These are phyloP conservation scores for Mongoloraphidia duomilia DNA, from an alignment of 2,888 invertebrate genomes.

Conservation along the genomic window DNA sequence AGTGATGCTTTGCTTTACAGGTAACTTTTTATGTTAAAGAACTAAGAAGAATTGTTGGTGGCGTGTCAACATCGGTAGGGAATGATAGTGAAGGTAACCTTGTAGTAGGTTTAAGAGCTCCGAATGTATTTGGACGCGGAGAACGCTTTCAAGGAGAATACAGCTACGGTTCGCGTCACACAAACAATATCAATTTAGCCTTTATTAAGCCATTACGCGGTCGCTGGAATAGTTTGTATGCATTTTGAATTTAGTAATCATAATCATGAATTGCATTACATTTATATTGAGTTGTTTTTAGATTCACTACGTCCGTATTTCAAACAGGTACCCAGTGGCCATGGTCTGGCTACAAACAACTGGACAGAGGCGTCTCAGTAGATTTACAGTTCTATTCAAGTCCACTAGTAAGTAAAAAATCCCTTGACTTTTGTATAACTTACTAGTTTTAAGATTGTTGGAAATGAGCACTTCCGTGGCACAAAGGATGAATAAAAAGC, in stretches of 20 bases:
- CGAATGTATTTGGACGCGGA: constrained; percentile 78
- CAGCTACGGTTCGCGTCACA: constrained; percentile 69
- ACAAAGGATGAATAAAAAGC: too few relatives aligned
- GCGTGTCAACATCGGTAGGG: constrained; percentile 74
- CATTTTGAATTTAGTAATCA: constrained; percentile 13
- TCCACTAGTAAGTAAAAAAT: constrained; percentile 29
- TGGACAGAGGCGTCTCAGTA: constrained; percentile 61
- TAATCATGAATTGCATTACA: neutral
- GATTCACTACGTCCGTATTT: constrained; percentile 57
- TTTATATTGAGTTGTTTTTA: constrained; percentile 23
- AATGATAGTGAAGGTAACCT: constrained; percentile 77
- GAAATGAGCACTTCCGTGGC: too few relatives aligned
- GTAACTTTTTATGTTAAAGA: constrained; percentile 82
- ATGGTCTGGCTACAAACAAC: constrained; percentile 68
- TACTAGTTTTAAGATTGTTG: constrained; percentile 1
- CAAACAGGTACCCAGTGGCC: constrained; percentile 64
- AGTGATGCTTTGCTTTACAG: constrained; percentile 27
- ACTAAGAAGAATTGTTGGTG: constrained; percentile 65
- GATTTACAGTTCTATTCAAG: constrained; percentile 61
- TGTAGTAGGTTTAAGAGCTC: constrained; percentile 56
- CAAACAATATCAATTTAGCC: constrained; percentile 65
- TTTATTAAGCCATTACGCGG: constrained; percentile 75
- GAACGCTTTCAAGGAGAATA: constrained; percentile 72
- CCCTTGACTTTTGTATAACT: neutral
- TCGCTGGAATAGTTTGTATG: constrained; percentile 47